Conservation (phyloP, 2,888 invertebrate species). For the Silvanus unidentatus region DNA sequence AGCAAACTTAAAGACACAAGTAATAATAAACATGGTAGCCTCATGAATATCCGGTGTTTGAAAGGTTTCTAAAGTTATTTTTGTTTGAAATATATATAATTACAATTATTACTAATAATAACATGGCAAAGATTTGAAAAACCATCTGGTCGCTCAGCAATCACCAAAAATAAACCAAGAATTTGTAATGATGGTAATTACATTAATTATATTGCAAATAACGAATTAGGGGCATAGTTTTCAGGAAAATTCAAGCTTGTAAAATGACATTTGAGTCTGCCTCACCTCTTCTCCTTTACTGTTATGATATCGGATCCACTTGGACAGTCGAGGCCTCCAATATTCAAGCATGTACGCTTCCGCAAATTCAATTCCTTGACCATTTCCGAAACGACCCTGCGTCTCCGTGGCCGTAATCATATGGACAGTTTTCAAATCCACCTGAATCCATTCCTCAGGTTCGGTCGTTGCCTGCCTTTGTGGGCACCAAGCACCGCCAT, state of each 20-base stretch:
- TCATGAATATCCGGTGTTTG: constrained; percentile 18
- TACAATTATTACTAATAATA: constrained; percentile 25
- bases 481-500: constrained; percentile 95
- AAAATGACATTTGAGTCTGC: no score
- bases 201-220: no score
- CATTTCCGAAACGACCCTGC: constrained; percentile 90
- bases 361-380: constrained; percentile 81
- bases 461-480: constrained; percentile 71
- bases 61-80: constrained; percentile 22
- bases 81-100: constrained; percentile 5
- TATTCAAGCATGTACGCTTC: constrained; percentile 81
- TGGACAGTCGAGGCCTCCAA: constrained; percentile 70
- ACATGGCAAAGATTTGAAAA: constrained; percentile 8
- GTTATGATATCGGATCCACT: constrained; percentile 77
- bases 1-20: no score
- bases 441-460: constrained; percentile 72
- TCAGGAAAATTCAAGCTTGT: background rate
- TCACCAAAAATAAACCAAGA: no score
- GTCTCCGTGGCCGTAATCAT: constrained; percentile 79
- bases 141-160: no score
- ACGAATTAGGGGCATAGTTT: no score
- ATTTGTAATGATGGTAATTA: no score
- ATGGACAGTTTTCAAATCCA: constrained; percentile 71
- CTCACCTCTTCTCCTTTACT: constrained; percentile 76
- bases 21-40: no score